Evolutionary conservation across 2,113 vertebrate genomes (phyloP).

Genomic region (Sigmodon hispidus): DNA sequence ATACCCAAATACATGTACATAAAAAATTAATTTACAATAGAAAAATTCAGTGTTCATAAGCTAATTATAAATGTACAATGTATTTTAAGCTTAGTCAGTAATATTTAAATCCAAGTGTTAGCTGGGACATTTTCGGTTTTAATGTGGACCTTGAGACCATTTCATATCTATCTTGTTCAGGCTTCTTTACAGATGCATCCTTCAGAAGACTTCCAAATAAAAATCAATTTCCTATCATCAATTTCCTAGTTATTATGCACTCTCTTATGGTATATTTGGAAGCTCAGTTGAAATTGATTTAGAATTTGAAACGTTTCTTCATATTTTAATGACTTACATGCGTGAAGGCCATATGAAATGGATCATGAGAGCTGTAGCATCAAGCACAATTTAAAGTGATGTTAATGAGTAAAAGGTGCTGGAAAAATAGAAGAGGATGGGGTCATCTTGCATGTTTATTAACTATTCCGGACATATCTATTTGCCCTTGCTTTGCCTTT

Average conservation of each 20-base stretch:
- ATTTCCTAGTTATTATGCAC: not conserved
- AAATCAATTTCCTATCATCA: not conserved
- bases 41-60: not conserved
- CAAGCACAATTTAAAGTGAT: not conserved
- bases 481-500: not conserved
- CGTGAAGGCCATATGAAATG: accelerated
- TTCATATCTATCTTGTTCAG: accelerated
- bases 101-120: not conserved
- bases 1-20: not conserved
- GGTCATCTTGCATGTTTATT: not conserved
- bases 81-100: no score
- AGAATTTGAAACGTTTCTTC: not conserved
- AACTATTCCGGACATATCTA: not conserved
- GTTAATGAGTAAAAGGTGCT: not conserved
- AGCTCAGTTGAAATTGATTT: not conserved
- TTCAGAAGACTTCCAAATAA: not conserved
- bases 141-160: not conserved
- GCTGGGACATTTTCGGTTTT: not conserved
- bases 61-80: not conserved
- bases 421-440: not conserved
- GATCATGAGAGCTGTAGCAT: not conserved
- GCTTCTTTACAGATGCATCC: not conserved
- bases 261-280: not conserved
- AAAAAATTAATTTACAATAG: not conserved
- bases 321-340: not conserved